Evolutionary conservation across 2,113 vertebrate genomes (phyloP).

Genomic region (Coturnix japonica): DNA sequence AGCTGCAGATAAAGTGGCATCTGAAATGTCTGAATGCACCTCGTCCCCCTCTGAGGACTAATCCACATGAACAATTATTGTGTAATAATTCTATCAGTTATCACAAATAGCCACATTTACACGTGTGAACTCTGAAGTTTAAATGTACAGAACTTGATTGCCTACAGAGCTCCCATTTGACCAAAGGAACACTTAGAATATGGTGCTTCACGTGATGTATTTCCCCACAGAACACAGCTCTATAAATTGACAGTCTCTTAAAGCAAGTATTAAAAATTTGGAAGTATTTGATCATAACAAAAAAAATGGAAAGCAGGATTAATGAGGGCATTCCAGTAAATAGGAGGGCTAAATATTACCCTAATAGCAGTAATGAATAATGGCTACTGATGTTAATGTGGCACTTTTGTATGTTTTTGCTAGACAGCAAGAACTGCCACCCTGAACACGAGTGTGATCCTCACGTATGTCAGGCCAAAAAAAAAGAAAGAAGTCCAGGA

Average conservation of each 20-base stretch:
- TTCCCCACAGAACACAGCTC: not conserved
- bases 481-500: not conserved
- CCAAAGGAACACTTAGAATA: not conserved
- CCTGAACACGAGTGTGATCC: not conserved
- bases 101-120: not conserved
- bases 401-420: not conserved
- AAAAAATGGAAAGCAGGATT: not conserved
- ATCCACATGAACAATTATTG: not conserved
- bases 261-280: not conserved
- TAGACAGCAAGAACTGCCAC: not conserved
- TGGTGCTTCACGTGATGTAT: not conserved
- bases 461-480: not conserved
- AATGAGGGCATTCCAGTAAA: not conserved
- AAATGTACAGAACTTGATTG: not conserved
- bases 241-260: not conserved
- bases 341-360: not conserved
- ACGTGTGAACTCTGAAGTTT: not conserved
- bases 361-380: not conserved
- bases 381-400: not conserved
- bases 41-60: not conserved
- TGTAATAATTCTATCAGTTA: not conserved
- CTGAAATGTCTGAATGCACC: not conserved
- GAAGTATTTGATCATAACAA: accelerated
- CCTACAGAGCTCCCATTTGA: not conserved
- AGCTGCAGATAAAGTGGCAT: not conserved